Base-by-base conservation (phyloP, 2,797 vertebrate species). In the Coreius guichenoti region DNA sequence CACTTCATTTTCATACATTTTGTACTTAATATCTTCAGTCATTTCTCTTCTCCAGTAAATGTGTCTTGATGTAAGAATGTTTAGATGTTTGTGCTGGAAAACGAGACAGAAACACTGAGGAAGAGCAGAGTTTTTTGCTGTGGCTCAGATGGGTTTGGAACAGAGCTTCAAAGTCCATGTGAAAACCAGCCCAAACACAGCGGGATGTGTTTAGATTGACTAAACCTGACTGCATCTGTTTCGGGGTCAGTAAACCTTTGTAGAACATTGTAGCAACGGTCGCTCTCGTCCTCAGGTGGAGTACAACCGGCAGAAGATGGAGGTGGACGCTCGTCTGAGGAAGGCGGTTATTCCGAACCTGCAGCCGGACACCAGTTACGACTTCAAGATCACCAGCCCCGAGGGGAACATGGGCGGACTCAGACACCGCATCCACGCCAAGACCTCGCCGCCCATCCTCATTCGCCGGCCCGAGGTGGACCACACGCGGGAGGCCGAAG, bases 321-420 rank as follows among this genome's bases (percentile, higher is more conserved):
- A 99, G 8, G 96, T 99, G 89, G 98, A 99, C 0, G 98, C 98
- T 61, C 95, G 96, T 2, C 95, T 96, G 87, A 97, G 95, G 92
- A 99, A 98, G 91, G 97, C 97, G 0, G 96, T 99, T 85, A 99
- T 99, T 93, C 96, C 96, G 5, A 97, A 96, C 89, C 95, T 99
- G 79, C 95, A 95, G 90, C 96, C 98, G 0, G 95, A 97, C 92
- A 99, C 97, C 0, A 96, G 95, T 91, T 99, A 99, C 39, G 97
- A 97, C 91, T 99, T 99, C 0, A 97, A 97, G 90, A 96, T 99
- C 89, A 98, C 97, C 13, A 96, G 95, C 89, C 96, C 96, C 0
- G 97, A 97, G 89, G 97, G 97, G 47, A 98, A 98, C 95, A 96
- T 98, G 95, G 97, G 98, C 0, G 97, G 97, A 51, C 95, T 99